Base-by-base conservation (phyloP, 1,140 invertebrate genomes). In the Stenopsyche tienmushanensis region DNA sequence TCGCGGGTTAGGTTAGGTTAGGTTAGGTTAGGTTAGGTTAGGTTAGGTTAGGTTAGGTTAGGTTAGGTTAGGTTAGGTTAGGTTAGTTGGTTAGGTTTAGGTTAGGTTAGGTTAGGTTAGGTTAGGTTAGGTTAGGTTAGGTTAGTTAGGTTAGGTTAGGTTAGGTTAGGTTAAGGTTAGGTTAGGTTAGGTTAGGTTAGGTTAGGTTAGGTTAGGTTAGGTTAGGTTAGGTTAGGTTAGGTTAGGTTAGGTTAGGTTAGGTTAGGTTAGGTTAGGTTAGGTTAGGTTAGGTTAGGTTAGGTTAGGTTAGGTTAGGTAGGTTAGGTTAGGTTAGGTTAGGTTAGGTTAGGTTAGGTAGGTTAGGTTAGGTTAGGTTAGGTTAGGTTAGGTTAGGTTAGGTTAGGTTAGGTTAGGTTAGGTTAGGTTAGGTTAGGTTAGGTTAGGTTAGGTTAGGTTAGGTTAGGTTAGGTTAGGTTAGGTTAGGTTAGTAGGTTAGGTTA, bases 311-410 rank as follows among this genome's bases (percentile, higher is more conserved):
- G 70, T 72, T 71, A 72, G 71, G 70, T 71, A 72, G 72, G 70
- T 70, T 72, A 71, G 70, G 62, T 71, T 70, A 72, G 71, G 71
- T 71, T 72, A 71, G n/a, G n/a, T n/a, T n/a, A n/a, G n/a, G n/a
- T n/a, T n/a, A n/a, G n/a, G n/a, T n/a, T n/a, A n/a, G n/a, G n/a
- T 34, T 34, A 34, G 5, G 13, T 71, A 72, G 67, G 71, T 72
- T 73, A 70, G 71, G 72, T 72, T 73, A 53, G 70, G 71, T 73
- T 72, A 71, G 68, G 72, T 72, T 68, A 71, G 67, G 71, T 72
- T 73, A 70, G 71, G 72, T 71, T 73, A 65, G 70, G 71, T 73
- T 72, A 71, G 64, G 71, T 71, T 72, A 71, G 70, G 70, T 72
- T 71, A 72, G 63, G 72, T 66, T 73, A 67, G 71, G 72, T 73